Base-by-base conservation (phyloP, 1,140 invertebrate species). In the Solenopsis invicta region DNA sequence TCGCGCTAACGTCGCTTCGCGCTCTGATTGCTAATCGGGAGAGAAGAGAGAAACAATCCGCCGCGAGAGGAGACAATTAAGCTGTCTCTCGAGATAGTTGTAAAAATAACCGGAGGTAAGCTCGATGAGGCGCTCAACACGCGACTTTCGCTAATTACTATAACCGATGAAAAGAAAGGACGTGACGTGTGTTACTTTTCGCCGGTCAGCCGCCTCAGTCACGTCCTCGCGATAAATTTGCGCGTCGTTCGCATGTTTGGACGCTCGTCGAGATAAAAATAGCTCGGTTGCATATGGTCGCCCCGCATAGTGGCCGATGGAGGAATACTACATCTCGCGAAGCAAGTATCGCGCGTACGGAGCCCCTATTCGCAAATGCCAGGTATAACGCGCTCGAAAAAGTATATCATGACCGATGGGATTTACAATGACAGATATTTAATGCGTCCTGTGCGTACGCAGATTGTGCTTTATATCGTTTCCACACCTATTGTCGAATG, bases 1-100 rank as follows among this genome's bases (percentile, higher is more conserved):
- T 21, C 21, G 12, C 50, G 29, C n/a, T 75, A 41, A 75, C 16
- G 34, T 59, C 34, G 29, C 2, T 75, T 75, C 72, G 72, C 72
- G 52, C 72, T 56, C 72, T 59, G 72, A 75, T 75, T 75, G 72
- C 21, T 56, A 59, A 75, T 6, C 34, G 34, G 72, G 69, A 10
- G 48, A 72, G 8, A 72, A 29, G 50, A 52, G 69, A 72, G 64
- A 72, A 72, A 52, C 3, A 54, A 52, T 37, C 18, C 48, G n/a
- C 12, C 50, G n/a, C 52, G 34, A 37, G 62, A 10, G 72, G 12
- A 8, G 12, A 59, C 13, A 75, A 75, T 75, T 75, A 56, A 24
- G 34, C n/a, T n/a, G 64, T 54, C 52, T 75, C 52, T 21, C 6
- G 34, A 75, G 34, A 67, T 67, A 13, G 41, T 45, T 67, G 6